A percentile compares a stretch with the other conserved stretches of the same genome.
These are phyloP conservation scores for Monodelphis domestica DNA, from an alignment of 2,797 vertebrate species.

Conservation along the genomic window DNA sequence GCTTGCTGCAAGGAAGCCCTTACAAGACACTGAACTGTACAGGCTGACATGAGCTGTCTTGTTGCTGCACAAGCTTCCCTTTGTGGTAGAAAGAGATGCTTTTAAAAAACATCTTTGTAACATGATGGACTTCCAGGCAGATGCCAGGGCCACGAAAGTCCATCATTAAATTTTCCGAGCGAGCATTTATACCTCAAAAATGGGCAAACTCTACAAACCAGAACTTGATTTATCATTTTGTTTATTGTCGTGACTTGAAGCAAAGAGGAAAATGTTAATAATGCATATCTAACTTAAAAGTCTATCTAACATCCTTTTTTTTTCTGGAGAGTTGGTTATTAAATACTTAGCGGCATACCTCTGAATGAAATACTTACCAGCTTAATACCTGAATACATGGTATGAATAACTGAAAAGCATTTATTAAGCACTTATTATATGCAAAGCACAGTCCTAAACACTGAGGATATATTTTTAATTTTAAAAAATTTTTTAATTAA, in stretches of 20 bases:
- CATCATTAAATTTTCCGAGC: neutral
- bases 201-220: neutral
- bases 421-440: neutral
- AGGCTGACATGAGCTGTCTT: neutral
- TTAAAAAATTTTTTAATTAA: too few species aligned
- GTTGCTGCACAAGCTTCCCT: neutral
- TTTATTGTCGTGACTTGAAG: neutral
- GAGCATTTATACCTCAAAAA: neutral
- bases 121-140: neutral
- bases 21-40: neutral
- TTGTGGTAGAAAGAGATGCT: neutral
- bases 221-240: neutral
- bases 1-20: neutral
- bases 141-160: neutral
- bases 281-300: neutral
- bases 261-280: neutral
- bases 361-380: neutral
- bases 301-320: neutral
- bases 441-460: neutral
- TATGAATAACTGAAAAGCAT: neutral
- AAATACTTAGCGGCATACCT: neutral
- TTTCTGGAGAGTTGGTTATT: neutral
- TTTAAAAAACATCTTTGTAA: neutral
- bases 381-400: neutral
- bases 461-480: too few species aligned